phyloP scores from a whole-genome alignment of 2,888 invertebrate genomes.

The Vesta saturnalis region DNA sequence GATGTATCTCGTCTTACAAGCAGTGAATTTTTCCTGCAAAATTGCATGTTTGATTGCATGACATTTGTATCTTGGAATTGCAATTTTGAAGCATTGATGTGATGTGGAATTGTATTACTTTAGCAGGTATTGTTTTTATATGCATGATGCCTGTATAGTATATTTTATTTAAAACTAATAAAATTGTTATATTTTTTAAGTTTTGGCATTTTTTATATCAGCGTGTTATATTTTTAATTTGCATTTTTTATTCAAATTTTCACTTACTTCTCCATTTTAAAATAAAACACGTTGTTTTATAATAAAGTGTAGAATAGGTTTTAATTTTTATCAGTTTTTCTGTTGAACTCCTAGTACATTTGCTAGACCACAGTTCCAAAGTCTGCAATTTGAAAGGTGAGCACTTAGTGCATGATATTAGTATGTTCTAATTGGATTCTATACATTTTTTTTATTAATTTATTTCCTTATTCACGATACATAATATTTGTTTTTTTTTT shows the following conservation, averaged over 20 bases:
- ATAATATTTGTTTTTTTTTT: constrained; percentile 7
- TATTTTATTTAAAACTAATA: constrained; percentile 65
- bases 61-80: not conserved
- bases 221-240: constrained; percentile 44
- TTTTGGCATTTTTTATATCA: constrained; percentile 35
- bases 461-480: not conserved
- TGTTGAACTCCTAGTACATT: constrained; percentile 60
- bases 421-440: constrained; percentile 23
- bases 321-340: constrained; percentile 44
- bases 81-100: not conserved
- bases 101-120: not conserved
- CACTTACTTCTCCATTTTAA: constrained; percentile 15
- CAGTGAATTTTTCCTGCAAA: not conserved
- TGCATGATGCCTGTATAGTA: constrained; percentile 46
- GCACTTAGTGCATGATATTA: constrained; percentile 51
- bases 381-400: constrained; percentile 58
- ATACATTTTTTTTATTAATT: constrained; percentile 13
- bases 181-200: constrained; percentile 54
- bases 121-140: constrained; percentile 27
- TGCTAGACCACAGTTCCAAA: constrained; percentile 56
- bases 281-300: constrained; percentile 44
- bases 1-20: not conserved
- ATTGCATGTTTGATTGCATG: constrained; percentile 14
- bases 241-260: constrained; percentile 18
- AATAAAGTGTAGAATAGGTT: constrained; percentile 29